Conservation (phyloP, 2,113 vertebrate species). For the Entomyzon cyanotis region DNA sequence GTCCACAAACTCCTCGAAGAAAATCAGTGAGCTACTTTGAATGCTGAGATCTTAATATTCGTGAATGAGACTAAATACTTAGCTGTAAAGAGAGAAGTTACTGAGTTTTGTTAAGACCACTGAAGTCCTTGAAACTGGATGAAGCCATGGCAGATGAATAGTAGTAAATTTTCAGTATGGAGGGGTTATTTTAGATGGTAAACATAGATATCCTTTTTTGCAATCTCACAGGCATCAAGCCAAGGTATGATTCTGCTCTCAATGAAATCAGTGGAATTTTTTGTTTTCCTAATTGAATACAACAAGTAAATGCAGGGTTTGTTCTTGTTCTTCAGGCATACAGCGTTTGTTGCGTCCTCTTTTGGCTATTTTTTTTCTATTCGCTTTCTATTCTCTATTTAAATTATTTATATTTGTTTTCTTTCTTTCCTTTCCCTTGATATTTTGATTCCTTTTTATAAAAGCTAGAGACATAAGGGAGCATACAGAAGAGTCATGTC, state of each 20-base stretch:
- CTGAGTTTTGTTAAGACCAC: background rate
- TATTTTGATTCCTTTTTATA: background rate
- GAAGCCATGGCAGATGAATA: background rate
- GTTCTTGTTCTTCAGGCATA: background rate
- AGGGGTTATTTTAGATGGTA: background rate
- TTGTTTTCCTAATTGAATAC: background rate
- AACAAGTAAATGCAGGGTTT: background rate
- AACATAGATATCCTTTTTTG: background rate
- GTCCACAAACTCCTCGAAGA: background rate
- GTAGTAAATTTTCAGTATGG: background rate
- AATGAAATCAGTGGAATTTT: background rate
- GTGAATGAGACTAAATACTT: background rate
- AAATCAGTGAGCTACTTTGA: background rate
- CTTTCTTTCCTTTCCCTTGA: background rate
- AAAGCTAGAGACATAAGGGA: background rate
- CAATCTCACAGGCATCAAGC: background rate
- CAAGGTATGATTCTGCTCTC: background rate
- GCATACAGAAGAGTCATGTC: background rate
- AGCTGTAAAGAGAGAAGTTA: background rate
- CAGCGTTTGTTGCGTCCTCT: background rate
- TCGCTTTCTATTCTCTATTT: background rate
- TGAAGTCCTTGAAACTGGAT: background rate
- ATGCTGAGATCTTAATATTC: background rate
- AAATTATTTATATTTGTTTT: background rate
- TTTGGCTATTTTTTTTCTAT: background rate